Evolutionary conservation across 2,113 vertebrate genomes (phyloP).

Genomic region (Sakesphorus luctuosus): DNA sequence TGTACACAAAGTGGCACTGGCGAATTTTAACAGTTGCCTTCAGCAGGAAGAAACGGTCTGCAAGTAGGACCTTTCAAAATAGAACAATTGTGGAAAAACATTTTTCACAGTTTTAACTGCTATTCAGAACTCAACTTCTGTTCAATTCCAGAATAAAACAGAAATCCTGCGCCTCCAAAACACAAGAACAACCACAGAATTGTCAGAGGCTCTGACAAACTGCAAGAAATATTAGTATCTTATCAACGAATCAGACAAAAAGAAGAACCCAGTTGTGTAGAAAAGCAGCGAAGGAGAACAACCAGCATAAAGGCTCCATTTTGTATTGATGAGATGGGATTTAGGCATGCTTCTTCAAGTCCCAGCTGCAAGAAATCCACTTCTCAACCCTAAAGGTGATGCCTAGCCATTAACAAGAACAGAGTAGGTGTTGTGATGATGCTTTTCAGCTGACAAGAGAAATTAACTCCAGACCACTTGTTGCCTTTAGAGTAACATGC

Average conservation of each 20-base stretch:
- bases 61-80: neutral
- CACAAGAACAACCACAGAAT: neutral
- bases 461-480: neutral
- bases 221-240: neutral
- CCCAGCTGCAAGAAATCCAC: neutral
- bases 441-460: neutral
- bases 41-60: neutral
- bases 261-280: rapidly evolving
- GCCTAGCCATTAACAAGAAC: neutral
- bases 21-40: neutral
- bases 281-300: neutral
- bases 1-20: neutral
- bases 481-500: neutral
- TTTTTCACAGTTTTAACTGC: neutral
- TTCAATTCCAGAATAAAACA: neutral
- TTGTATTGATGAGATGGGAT: neutral
- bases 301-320: neutral
- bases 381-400: neutral
- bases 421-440: neutral
- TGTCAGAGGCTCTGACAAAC: neutral
- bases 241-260: neutral
- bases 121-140: neutral
- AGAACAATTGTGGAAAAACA: neutral
- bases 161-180: neutral
- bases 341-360: no score